Conservation (phyloP, 1,140 invertebrate species). For the Nasonia longicornis region DNA sequence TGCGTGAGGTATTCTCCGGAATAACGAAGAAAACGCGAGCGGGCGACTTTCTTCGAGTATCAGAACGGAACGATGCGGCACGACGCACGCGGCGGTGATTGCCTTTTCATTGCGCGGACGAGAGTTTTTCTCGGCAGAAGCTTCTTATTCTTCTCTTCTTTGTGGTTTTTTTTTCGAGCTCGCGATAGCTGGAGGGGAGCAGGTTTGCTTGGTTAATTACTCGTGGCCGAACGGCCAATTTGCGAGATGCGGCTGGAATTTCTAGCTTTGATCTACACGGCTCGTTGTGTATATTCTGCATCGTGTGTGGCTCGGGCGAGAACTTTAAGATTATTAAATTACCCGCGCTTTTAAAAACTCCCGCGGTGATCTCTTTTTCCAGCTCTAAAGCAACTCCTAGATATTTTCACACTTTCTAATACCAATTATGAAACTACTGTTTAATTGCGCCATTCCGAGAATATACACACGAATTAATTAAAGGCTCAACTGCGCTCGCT, state of each 20-base stretch:
- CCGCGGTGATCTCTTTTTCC: too few species aligned
- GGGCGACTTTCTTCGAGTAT: conserved; percentile 62
- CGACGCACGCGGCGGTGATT: conserved; percentile 43
- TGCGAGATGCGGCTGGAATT: not conserved
- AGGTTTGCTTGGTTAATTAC: too few species aligned
- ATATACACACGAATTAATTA: conserved; percentile 9
- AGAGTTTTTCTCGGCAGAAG: not conserved
- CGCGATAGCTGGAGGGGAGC: too few species aligned
- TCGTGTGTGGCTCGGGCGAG: not conserved
- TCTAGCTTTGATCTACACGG: too few species aligned
- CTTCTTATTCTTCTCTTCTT: not conserved
- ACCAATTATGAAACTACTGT: conserved; percentile 12
- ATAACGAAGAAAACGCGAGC: conserved; percentile 43
- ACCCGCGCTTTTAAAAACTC: not conserved
- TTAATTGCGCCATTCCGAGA: not conserved
- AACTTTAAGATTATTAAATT: not conserved
- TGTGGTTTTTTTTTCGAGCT: not conserved
- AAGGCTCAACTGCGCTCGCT: not conserved
- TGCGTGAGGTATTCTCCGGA: not conserved
- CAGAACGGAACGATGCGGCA: conserved; percentile 59
- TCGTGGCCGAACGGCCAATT: not conserved
- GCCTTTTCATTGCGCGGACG: conserved; percentile 42
- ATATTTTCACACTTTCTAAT: conserved; percentile 25
- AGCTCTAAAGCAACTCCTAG: too few species aligned
- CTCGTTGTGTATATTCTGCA: not conserved